Conservation (phyloP, 64 coral and sea anemone genomes). For the Dendrophyllia cribrosa region DNA sequence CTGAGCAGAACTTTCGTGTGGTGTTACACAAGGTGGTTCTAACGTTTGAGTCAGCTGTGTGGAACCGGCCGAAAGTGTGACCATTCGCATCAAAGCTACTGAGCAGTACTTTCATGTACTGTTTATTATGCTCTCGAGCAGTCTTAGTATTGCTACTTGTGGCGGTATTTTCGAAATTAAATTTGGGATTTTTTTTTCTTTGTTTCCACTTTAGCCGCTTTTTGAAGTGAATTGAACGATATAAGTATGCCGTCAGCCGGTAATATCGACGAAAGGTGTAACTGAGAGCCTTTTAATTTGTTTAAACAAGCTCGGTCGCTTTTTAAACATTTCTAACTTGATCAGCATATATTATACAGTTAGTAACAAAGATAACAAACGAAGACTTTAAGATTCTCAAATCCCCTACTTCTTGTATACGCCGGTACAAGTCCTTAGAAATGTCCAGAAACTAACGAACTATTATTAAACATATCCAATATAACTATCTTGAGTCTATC, state of each 20-base stretch:
- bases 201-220: neutral
- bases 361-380: neutral
- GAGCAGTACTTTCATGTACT: no score
- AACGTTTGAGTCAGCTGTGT: no score
- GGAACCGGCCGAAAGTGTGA: no score
- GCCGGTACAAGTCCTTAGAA: no score
- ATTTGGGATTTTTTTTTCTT: no score
- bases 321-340: neutral
- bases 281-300: neutral
- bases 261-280: neutral
- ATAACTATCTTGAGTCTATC: no score
- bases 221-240: neutral
- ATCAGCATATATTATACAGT: neutral
- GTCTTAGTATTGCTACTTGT: no score
- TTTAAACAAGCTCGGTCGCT: conserved; percentile 11
- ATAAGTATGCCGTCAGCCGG: neutral
- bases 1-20: neutral
- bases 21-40: neutral
- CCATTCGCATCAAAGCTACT: no score
- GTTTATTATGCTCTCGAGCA: no score
- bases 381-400: neutral
- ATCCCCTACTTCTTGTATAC: neutral
- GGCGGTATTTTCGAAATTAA: no score
- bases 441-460: no score
- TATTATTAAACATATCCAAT: no score